A percentile compares a stretch with the other conserved stretches of the same genome.
phyloP scores from a whole-genome alignment of 2,113 vertebrate species.

The Hippoglossus stenolepis region DNA sequence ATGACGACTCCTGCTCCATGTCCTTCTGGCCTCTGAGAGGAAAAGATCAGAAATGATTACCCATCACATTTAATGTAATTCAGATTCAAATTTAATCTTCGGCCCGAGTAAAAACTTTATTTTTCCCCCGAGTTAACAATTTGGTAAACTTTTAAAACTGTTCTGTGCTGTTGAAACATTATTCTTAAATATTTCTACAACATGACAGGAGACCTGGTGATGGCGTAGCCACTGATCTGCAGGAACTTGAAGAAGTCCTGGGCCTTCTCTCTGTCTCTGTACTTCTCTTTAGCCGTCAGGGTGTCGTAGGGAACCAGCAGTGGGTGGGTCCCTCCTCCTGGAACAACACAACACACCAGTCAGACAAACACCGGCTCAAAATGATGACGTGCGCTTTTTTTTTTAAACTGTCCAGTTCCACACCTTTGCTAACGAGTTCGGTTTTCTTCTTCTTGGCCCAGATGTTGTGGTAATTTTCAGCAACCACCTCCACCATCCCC shows the following conservation, averaged over 20 bases:
- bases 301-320: constrained; percentile 96
- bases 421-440: constrained; percentile 93
- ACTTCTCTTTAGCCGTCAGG: constrained; percentile 96
- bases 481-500: constrained; percentile 96
- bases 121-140: no score
- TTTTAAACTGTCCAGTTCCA: background rate
- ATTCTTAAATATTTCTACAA: no score
- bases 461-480: constrained; percentile 99
- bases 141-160: no score
- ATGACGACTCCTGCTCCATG: constrained; percentile 91
- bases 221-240: constrained; percentile 89
- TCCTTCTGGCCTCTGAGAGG: constrained; percentile 87
- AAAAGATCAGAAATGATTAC: background rate
- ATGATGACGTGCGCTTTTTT: background rate
- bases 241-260: constrained; percentile 97
- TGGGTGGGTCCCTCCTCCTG: constrained; percentile 95
- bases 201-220: constrained; percentile 72
- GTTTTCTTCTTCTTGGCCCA: constrained; percentile 98
- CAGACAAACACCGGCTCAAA: background rate
- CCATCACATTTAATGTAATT: background rate
- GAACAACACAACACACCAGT: background rate
- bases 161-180: no score
- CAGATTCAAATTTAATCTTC: no score
- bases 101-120: no score
- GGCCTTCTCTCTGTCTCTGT: constrained; percentile 94